Conservation (phyloP, 2,113 vertebrate species). For the Diphyllodes magnificus region DNA sequence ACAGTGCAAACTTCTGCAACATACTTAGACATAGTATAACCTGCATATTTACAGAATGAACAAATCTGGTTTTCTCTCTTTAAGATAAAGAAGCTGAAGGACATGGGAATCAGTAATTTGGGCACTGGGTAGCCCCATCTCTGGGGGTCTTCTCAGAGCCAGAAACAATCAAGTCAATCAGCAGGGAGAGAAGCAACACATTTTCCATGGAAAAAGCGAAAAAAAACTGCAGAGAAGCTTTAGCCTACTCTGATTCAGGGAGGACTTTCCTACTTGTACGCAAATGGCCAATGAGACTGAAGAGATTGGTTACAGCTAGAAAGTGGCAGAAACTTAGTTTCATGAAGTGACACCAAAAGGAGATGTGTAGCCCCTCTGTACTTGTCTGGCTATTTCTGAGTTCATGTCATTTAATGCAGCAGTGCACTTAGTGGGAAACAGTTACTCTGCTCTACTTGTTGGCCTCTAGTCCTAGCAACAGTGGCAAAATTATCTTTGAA, state of each 20-base stretch:
- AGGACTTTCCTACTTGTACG: background rate
- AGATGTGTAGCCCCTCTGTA: background rate
- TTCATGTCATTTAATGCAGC: background rate
- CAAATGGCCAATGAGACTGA: background rate
- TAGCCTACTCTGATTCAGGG: background rate
- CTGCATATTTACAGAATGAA: background rate
- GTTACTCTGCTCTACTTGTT: background rate
- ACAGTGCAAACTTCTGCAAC: background rate
- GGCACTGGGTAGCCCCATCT: rapidly evolving
- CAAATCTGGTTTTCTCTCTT: background rate
- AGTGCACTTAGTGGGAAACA: background rate
- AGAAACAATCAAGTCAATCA: slow-evolving; percentile 69
- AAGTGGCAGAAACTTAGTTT: background rate
- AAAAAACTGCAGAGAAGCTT: background rate
- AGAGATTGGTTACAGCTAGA: background rate
- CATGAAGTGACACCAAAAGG: background rate
- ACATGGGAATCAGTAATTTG: background rate
- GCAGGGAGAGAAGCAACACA: slow-evolving; percentile 40
- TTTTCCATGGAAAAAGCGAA: slow-evolving; percentile 40
- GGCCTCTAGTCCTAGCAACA: slow-evolving; percentile 27
- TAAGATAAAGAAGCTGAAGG: background rate
- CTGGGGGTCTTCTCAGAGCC: background rate
- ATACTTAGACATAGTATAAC: background rate
- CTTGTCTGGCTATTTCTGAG: background rate
- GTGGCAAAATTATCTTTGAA: slow-evolving; percentile 27